Base-by-base conservation (phyloP, 2,797 vertebrate species). In the Megaceryle alcyon region DNA sequence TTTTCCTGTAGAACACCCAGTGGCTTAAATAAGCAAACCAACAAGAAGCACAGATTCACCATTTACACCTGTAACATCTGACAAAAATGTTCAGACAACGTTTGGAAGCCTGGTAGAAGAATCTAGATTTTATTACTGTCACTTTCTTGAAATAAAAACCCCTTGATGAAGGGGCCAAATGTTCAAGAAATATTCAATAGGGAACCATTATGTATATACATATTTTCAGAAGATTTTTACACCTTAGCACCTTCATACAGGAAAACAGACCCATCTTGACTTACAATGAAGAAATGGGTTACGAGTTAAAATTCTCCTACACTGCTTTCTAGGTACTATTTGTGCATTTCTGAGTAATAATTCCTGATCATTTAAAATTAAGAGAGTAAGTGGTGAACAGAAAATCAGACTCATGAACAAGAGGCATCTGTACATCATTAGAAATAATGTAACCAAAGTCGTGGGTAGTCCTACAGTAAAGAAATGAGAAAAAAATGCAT, bases 241-340 rank as follows among this genome's bases (percentile, higher is more conserved):
- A 80, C 25, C 9, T 95, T 80, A 75, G 15, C 44, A 87, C 2
- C 0, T 70, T 51, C n/a, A 16, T 14, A 4, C 15, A 61, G 23
- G 20, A 64, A 82, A 77, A 73, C 21, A 76, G 59, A 87, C 51
- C 46, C 66, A 68, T 71, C 86, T 37, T 95, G 92, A 91, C 80
- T 75, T 94, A 39, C 88, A 92, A 49, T 10, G 51, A 83, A 94
- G 78, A 91, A 95, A 84, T 68, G 21, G n/a, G n/a, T 49, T 78
- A n/a, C 70, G 57, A 91, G 60, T 49, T 46, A 25, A 88, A 94
- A 82, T 76, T 82, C 43, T 68, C n/a, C 80, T 43, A 21, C 16
- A 12, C 25, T 49, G 65, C 29, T 63, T 88, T 69, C 39, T 75
- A 68, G 51, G 39, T 75, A 57, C 6, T 51, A 14, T 68, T 48